A percentile compares a stretch with the other conserved stretches of the same genome.
Evolutionary conservation across 2,888 invertebrate species (phyloP).

Genomic region (Drosophila pseudotalamancana): DNA sequence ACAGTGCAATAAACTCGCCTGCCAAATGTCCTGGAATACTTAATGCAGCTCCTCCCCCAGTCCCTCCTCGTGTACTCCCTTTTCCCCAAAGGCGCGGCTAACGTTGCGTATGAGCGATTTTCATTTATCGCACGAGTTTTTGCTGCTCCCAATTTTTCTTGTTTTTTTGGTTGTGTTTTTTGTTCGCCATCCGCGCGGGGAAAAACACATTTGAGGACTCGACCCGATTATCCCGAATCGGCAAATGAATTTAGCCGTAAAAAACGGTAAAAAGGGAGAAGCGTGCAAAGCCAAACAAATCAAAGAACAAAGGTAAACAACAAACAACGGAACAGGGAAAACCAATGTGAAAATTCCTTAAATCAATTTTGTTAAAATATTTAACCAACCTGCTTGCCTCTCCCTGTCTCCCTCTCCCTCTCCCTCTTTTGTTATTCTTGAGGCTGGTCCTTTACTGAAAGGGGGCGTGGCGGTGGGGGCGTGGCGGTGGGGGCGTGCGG

Average conservation of each 20-base stretch:
- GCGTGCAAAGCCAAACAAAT: constrained; percentile 37
- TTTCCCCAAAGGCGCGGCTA: constrained; percentile 12
- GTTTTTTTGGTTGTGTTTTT: not conserved
- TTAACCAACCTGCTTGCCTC: constrained; percentile 41
- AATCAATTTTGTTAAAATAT: constrained; percentile 27
- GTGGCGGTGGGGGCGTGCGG: constrained; percentile 12
- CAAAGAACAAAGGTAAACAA: constrained; percentile 23
- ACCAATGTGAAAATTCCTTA: not conserved
- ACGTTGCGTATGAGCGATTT: constrained; percentile 69
- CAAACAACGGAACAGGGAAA: not conserved
- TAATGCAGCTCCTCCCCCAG: constrained; percentile 45
- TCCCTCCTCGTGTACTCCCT: too few relatives aligned
- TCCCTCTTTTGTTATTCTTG: not conserved
- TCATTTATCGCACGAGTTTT: constrained; percentile 16
- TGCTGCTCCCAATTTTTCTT: too few relatives aligned
- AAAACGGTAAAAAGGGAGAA: constrained; percentile 16
- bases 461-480: constrained; percentile 7
- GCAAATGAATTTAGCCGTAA: constrained; percentile 55
- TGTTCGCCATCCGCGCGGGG: constrained; percentile 22
- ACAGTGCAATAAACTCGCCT: constrained; percentile 47
- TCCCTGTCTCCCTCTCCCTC: too few relatives aligned
- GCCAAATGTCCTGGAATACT: constrained; percentile 62
- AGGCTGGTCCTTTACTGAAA: not conserved
- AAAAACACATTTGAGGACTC: constrained; percentile 8
- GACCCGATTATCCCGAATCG: constrained; percentile 51